A percentile compares a stretch with the other conserved stretches of the same genome.
Conservation (phyloP, 2,888 invertebrate genomes). For the Portevinia maculata region DNA sequence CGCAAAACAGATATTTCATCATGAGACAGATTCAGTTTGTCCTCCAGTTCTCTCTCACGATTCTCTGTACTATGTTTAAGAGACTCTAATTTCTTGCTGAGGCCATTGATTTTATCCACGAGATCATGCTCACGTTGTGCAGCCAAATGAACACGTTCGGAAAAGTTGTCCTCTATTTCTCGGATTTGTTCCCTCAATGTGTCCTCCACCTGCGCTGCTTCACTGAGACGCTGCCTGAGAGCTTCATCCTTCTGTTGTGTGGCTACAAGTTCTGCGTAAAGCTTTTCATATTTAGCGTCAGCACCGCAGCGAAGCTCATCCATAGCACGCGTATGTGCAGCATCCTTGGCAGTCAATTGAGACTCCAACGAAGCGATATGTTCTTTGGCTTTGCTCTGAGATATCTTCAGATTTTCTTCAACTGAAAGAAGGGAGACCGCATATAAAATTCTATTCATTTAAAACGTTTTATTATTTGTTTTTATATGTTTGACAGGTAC, state of each 20-base stretch:
- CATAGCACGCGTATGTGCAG: conserved; percentile 78
- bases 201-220: conserved; percentile 77
- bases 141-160: conserved; percentile 77
- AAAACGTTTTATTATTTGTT: conserved; percentile 1
- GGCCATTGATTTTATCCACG: conserved; percentile 78
- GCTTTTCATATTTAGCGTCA: conserved; percentile 78
- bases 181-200: conserved; percentile 78
- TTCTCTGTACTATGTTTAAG: conserved; percentile 78
- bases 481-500: not conserved
- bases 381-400: conserved; percentile 79
- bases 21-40: conserved; percentile 80
- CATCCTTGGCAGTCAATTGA: conserved; percentile 78
- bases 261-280: conserved; percentile 81
- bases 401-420: conserved; percentile 84
- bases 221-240: conserved; percentile 77
- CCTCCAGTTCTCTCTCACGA: conserved; percentile 80
- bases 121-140: conserved; percentile 79
- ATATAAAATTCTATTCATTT: conserved; percentile 13
- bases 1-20: conserved; percentile 80
- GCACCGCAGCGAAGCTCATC: conserved; percentile 78
- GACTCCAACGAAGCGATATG: conserved; percentile 78
- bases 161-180: conserved; percentile 77
- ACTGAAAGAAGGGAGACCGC: conserved; percentile 81
- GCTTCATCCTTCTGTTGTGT: conserved; percentile 80
- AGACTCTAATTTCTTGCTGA: conserved; percentile 79